A percentile compares a stretch with the other conserved stretches of the same genome.
Conservation (phyloP, 1,140 invertebrate species). For the Sesamia nonagrioides region DNA sequence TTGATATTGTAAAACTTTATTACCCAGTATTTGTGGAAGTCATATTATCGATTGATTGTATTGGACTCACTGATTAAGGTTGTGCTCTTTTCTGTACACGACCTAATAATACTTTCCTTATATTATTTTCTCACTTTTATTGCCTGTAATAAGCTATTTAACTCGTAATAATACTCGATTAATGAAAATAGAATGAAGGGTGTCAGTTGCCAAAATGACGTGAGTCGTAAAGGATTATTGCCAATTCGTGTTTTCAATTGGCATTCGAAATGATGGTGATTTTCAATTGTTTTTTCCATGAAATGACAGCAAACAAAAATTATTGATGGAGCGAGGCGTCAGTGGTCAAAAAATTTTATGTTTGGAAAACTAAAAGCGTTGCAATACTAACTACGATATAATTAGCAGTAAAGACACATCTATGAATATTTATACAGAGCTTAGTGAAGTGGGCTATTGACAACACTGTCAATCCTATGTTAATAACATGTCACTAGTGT, state of each 20-base stretch:
- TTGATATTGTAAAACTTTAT: constrained; percentile 79
- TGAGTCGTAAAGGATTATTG: constrained; percentile 13
- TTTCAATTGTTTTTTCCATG: not conserved
- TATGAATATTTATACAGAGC: constrained; percentile 44
- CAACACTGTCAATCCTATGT: constrained; percentile 47
- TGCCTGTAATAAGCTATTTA: constrained; percentile 62
- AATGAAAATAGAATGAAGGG: constrained; percentile 21
- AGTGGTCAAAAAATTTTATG: not conserved
- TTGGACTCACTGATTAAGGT: constrained; percentile 60
- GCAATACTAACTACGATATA: constrained; percentile 23
- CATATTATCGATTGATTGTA: constrained; percentile 60
- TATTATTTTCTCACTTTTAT: constrained; percentile 63
- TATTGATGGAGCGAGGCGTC: not conserved
- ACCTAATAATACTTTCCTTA: constrained; percentile 54
- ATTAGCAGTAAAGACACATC: not conserved
- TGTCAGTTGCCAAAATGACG: not conserved
- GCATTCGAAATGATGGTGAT: not conserved
- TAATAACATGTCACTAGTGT: constrained; percentile 43
- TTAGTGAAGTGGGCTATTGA: constrained; percentile 39
- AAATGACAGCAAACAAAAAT: not conserved
- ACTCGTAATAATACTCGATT: constrained; percentile 45
- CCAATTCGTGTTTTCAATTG: not conserved
- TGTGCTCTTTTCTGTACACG: constrained; percentile 55
- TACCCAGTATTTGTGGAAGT: constrained; percentile 72
- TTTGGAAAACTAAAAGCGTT: not conserved